phyloP scores from a whole-genome alignment of 2,888 invertebrate species.

The Thysanoteuthis rhombus region DNA sequence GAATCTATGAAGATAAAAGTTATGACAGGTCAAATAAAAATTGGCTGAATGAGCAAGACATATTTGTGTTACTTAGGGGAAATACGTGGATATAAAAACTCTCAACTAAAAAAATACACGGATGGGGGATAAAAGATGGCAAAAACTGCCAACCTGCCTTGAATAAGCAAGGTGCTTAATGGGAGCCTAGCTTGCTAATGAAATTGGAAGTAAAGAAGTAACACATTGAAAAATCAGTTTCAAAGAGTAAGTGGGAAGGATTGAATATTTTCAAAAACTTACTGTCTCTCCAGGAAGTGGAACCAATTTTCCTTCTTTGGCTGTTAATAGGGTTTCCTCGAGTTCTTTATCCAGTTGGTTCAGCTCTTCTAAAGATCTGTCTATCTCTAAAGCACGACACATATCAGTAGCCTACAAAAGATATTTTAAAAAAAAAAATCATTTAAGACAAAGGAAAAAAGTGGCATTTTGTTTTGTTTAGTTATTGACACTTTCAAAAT shows the following conservation, averaged over 20 bases:
- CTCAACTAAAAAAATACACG: too few relatives aligned
- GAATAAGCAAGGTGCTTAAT: too few relatives aligned
- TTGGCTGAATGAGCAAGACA: too few relatives aligned
- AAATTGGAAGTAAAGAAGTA: too few relatives aligned
- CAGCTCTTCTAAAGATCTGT: slow-evolving; percentile 83
- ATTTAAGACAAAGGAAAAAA: background rate
- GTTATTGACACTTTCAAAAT: too few relatives aligned
- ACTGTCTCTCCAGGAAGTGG: slow-evolving; percentile 88
- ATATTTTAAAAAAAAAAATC: background rate
- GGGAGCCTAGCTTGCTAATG: too few relatives aligned
- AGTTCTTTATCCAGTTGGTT: slow-evolving; percentile 83
- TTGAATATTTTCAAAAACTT: slow-evolving; percentile 44
- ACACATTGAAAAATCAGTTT: too few relatives aligned
- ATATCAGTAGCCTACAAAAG: background rate
- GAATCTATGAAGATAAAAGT: background rate
- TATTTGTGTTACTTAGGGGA: background rate
- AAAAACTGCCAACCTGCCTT: too few relatives aligned
- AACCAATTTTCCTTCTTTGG: slow-evolving; percentile 77
- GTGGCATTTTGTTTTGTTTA: background rate
- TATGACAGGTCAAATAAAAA: background rate
- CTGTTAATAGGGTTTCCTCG: slow-evolving; percentile 81
- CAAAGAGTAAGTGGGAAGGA: too few relatives aligned
- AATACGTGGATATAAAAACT: background rate
- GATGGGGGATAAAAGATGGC: too few relatives aligned
- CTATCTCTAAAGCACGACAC: slow-evolving; percentile 78